Base-by-base conservation (phyloP, 2,797 vertebrate genomes). In the Myripristis murdjan region DNA sequence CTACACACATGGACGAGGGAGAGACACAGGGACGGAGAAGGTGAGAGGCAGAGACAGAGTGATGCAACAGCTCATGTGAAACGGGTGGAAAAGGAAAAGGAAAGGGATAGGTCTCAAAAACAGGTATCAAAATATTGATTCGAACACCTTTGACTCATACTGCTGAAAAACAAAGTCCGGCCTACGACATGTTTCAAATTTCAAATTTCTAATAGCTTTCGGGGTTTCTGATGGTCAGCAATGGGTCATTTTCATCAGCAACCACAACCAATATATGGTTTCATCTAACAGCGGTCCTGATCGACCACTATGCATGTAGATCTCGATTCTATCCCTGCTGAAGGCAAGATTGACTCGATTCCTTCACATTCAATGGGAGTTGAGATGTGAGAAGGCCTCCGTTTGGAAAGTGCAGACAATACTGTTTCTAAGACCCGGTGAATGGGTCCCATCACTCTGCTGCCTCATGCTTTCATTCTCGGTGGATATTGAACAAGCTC, bases 101-200 rank as follows among this genome's bases (percentile, higher is more conserved):
- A 47, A 47, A 66, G 43, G 14, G 18, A 48, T 6, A 33, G 15
- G 14, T 51, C 56, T 43, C 61, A 18, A 55, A 68, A 77, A 37
- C 9, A 11, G 28, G 46, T 14, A 70, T 61, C 76, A 31, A 77
- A 72, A 54, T 76, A 80, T 62, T 58, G 53, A 82, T 71, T 57
- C n/a, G 52, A 39, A 47, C 28, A 43, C 12, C 28, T 57, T 22
- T 57, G 70, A 75, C 20, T 5, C 48, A 23, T 37, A 8, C 39
- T 51, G 31, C 26, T 41, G 10, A 31, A 67, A 58, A 52, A 65
- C 24, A 47, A 61, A 57, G 24, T 60, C 22, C 39, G 20, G 8
- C 43, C 53, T 35, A 18, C 31, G 35, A n/a, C 3, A 55, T 12
- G 31, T 18, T 35, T 8, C 28, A 4, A 39, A 39, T 18, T 35